Percentiles rank a stretch among this genome's conserved stretches.
Conservation (phyloP, 1,140 invertebrate species). For the Solenopsis fugax region DNA sequence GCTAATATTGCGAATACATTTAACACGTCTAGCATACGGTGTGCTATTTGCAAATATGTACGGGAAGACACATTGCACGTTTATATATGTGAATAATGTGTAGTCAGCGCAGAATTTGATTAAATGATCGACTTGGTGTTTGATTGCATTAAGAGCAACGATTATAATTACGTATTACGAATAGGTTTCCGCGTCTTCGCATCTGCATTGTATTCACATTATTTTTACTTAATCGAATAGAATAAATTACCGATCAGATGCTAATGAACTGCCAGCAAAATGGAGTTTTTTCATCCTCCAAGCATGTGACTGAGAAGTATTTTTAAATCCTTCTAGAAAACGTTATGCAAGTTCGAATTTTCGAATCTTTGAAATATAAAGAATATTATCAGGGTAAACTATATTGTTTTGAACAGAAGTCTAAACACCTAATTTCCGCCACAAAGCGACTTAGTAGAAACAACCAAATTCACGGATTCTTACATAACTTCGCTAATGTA, state of each 20-base stretch:
- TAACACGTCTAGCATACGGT: slow-evolving; percentile 62
- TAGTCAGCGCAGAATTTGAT: slow-evolving; percentile 71
- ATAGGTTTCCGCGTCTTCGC: neutral
- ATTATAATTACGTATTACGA: slow-evolving; percentile 61
- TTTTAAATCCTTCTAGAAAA: neutral
- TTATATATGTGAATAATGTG: slow-evolving; percentile 30
- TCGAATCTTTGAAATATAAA: slow-evolving; percentile 17
- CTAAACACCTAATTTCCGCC: slow-evolving; percentile 9
- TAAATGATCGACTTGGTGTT: slow-evolving; percentile 69
- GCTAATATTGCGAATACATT: slow-evolving; percentile 40
- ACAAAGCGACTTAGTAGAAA: slow-evolving; percentile 53
- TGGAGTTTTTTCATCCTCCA: neutral
- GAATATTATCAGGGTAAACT: neutral
- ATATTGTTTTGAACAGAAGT: neutral
- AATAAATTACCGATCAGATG: neutral
- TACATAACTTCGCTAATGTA: slow-evolving; percentile 34
- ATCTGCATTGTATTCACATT: slow-evolving; percentile 9
- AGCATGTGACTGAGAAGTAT: neutral
- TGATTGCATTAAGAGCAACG: slow-evolving; percentile 66
- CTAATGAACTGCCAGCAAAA: slow-evolving; percentile 7
- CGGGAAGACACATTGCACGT: slow-evolving; percentile 71
- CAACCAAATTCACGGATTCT: slow-evolving; percentile 43
- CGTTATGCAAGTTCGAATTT: neutral
- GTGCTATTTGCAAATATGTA: slow-evolving; percentile 50
- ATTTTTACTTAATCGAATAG: neutral